Conservation (phyloP, 2,888 invertebrate genomes). For the Magallana nippona region DNA sequence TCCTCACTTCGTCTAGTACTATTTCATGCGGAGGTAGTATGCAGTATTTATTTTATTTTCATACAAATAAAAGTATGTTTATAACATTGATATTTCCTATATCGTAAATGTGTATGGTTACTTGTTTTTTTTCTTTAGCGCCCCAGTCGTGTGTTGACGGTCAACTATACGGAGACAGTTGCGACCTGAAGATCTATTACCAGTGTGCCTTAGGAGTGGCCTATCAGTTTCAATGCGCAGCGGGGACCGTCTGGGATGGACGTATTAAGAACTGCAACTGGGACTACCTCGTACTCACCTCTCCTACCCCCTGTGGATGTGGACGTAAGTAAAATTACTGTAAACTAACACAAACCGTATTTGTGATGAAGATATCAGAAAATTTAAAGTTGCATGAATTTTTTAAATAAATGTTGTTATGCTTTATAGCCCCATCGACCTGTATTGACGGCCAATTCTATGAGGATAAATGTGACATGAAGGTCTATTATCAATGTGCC, state of each 20-base stretch:
- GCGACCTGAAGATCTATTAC: conserved; percentile 38
- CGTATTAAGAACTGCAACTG: conserved; percentile 44
- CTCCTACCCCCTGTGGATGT: conserved; percentile 24
- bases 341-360: not conserved
- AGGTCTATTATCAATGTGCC: conserved; percentile 36
- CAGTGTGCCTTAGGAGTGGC: conserved; percentile 39
- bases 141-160: conserved; percentile 34
- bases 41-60: no score
- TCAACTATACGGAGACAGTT: conserved; percentile 26
- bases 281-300: conserved; percentile 36
- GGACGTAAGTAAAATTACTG: conserved; percentile 32
- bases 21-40: no score
- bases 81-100: no score
- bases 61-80: no score
- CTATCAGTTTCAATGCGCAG: conserved; percentile 32
- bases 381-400: no score
- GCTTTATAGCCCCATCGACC: conserved; percentile 13
- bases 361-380: not conserved
- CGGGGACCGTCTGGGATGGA: conserved; percentile 41
- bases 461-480: conserved; percentile 36
- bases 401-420: no score
- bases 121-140: conserved; percentile 1
- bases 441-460: conserved; percentile 40
- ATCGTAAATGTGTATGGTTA: no score
- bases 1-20: no score